Evolutionary conservation across 2,888 invertebrate species (phyloP), one percentile per base, ranked within the genome.

Genomic region (Hydriomena furcata): DNA sequence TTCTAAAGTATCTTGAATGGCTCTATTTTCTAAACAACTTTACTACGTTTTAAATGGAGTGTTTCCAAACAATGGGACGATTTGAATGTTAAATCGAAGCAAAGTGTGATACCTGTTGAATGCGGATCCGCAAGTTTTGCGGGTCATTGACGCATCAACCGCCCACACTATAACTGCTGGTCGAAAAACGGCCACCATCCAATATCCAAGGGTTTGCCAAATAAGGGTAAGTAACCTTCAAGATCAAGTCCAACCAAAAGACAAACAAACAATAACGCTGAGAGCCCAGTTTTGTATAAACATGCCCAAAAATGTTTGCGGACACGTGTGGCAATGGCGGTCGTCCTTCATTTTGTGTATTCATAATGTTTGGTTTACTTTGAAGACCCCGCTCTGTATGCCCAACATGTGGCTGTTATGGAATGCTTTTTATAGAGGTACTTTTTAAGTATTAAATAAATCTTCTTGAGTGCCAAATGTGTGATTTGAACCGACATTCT

Each of bases 81-180:
- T 64, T 60, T 61, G 60, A 72, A 71, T 70, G 66, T 69, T 68
- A 61, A 71, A 68, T 71, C 63, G 61, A 67, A 69, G 63, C 69
- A 64, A 76, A 67, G 66, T 65, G 65, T 66, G 67, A 71, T 79
- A 77, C 75, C 82, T 77, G 79, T 76, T 84, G 84, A 88, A 88
- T 88, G 89, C 79, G 88, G 88, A 86, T 85, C 82, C 82, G 75
- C 89, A 77, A 83, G 81, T 87, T 88, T 86, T 70, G 80, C 87
- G 80, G 89, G 89, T 90, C 89, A 84, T 89, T 89, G 89, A 89
- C 89, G 86, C 79, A 84, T 79, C 80, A 68, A 72, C 79, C 88
- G 82, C 88, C 88, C 79, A 89, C 88, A 76, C 78, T 69, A 68
- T 76, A 61, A 68, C 73, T 73, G 69, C 71, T 76, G 78, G 70